Evolutionary conservation across 2,888 invertebrate genomes (phyloP).

Genomic region (Gonocerus acuteangulatus): DNA sequence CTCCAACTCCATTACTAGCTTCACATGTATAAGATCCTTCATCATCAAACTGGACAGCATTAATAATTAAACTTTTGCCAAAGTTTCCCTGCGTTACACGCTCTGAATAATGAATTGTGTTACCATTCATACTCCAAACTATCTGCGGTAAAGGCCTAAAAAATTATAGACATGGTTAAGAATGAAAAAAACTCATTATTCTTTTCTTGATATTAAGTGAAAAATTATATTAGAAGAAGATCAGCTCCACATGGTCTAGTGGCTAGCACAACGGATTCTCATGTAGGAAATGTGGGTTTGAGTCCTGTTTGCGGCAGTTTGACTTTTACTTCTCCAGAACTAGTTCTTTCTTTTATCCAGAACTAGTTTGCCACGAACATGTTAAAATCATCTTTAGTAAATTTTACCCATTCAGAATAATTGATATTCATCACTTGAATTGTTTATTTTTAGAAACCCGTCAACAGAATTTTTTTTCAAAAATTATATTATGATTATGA

Average conservation of each 20-base stretch:
- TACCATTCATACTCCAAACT: conserved; percentile 80
- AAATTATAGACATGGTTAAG: conserved; percentile 29
- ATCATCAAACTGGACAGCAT: conserved; percentile 79
- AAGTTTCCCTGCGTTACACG: conserved; percentile 80
- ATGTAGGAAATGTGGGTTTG: no score
- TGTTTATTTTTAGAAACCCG: no score
- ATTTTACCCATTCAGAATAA: no score
- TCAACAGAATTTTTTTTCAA: no score
- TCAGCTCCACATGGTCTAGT: neutral
- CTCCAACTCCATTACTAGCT: conserved; percentile 82
- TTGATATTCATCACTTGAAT: no score
- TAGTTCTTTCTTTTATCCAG: no score
- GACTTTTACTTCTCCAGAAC: no score
- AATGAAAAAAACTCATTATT: conserved; percentile 1
- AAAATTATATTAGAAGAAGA: neutral
- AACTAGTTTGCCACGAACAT: no score
- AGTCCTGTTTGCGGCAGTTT: no score
- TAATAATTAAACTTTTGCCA: conserved; percentile 86
- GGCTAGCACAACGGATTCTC: no score
- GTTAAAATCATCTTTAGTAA: no score
- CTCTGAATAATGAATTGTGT: conserved; percentile 59
- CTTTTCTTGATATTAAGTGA: neutral
- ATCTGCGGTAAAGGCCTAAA: conserved; percentile 86
- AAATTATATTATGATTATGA: no score
- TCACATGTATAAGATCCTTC: conserved; percentile 90